Evolutionary conservation across 2,888 invertebrate species (phyloP), one percentile per base, ranked within the genome.

Genomic region (Agriotes lineatus): DNA sequence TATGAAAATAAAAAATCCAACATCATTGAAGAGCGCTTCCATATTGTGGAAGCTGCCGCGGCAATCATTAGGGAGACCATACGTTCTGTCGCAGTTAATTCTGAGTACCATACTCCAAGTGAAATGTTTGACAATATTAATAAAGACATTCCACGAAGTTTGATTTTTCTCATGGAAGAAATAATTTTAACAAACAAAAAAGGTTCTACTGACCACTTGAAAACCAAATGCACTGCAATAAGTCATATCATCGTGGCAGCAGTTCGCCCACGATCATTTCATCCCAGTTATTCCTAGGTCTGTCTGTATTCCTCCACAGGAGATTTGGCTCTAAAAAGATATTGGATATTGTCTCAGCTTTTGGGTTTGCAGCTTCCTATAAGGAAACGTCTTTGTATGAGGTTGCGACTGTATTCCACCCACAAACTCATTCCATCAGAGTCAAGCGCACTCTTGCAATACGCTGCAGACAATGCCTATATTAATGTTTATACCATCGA

Each of bases 281-380:
- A 37, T 78, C 77, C 35, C 70, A 67, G 61, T 68, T 78, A 69
- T 72, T 50, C 86, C 82, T 16, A 87, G 86, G 77, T 90, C 68
- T 75, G 9, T 60, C 73, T 37, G 62, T 57, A 39, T 39, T 39
- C 2, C 39, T 57, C 22, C 39, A 57, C 14, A 39, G 42, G 22
- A 39, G 57, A 45, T 76, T 59, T 69, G 73, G 66, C 7, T 76
- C 75, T n/a, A 76, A 72, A 69, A 68, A 71, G 52, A 30, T 75
- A 45, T 60, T 74, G 63, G 39, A 72, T 45, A 60, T 75, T 59
- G 72, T 74, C 30, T 73, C 72, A 35, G 30, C 58, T 68, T 74
- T 76, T 44, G 74, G 71, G 62, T 69, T 76, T 18, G 70, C 70
- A 54, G 72, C 75, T 42, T 74, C 75, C 16, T 76, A 76, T 69